These are phyloP conservation scores for Amphiprion clarkii DNA, from an alignment of 2,797 vertebrate species.

Conservation along the genomic window DNA sequence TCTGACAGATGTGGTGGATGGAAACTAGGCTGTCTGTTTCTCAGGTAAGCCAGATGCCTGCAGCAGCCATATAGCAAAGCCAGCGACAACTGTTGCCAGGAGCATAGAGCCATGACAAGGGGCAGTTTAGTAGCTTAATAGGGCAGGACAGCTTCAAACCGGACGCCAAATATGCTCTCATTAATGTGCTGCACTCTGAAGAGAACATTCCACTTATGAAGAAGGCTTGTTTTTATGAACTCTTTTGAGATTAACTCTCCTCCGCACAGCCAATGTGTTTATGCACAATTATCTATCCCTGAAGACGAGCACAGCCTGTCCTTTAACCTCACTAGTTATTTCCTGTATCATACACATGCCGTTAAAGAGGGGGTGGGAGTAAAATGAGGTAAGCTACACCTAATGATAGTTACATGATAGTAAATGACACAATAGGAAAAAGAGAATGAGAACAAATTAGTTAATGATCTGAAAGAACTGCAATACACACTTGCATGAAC, in stretches of 20 bases:
- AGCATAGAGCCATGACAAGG: conserved; percentile 37
- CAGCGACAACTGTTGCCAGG: conserved; percentile 31
- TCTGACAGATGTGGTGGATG: conserved; percentile 39
- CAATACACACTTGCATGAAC: neutral
- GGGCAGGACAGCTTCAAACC: conserved; percentile 42
- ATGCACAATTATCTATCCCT: conserved; percentile 38
- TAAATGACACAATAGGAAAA: neutral
- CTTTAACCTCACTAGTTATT: conserved; percentile 6
- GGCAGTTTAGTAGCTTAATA: conserved; percentile 58
- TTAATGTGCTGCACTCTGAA: conserved; percentile 45
- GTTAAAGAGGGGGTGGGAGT: conserved; percentile 1
- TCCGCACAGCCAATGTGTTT: conserved; percentile 37
- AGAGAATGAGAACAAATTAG: neutral
- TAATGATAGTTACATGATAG: neutral
- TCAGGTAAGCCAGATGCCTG: conserved; percentile 62
- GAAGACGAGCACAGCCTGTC: conserved; percentile 15
- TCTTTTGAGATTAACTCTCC: conserved; percentile 33
- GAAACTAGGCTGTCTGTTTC: conserved; percentile 46
- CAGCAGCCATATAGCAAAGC: conserved; percentile 36
- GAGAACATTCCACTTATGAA: conserved; percentile 17
- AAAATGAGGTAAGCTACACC: neutral
- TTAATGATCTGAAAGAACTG: neutral
- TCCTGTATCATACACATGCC: conserved; percentile 2
- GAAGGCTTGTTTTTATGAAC: conserved; percentile 46
- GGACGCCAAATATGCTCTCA: conserved; percentile 36